A percentile compares a stretch with the other conserved stretches of the same genome.
These are phyloP conservation scores for Molothrus aeneus DNA, from an alignment of 2,797 vertebrate genomes.

Conservation along the genomic window DNA sequence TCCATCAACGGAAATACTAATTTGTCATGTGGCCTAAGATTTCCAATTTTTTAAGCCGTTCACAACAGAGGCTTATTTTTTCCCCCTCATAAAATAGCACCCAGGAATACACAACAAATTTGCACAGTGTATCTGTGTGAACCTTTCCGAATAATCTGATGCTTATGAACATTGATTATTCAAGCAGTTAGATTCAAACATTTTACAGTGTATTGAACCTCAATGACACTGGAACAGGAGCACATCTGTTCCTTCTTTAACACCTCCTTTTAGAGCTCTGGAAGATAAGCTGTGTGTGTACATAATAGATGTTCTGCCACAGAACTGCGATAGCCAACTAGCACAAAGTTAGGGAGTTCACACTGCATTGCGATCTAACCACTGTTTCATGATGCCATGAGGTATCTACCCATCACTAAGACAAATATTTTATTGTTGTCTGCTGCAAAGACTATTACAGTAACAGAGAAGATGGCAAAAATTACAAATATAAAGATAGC, in stretches of 20 bases:
- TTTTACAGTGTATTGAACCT: slow-evolving; percentile 18
- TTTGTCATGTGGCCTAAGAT: neutral
- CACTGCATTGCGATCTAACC: neutral
- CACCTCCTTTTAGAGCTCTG: neutral
- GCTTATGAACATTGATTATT: slow-evolving; percentile 25
- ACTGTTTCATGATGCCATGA: slow-evolving; percentile 31
- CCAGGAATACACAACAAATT: slow-evolving; percentile 26
- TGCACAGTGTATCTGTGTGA: neutral
- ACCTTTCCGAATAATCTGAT: neutral
- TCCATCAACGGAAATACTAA: neutral
- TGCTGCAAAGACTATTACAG: neutral
- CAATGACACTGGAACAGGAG: neutral
- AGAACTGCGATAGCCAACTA: neutral
- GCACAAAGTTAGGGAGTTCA: neutral
- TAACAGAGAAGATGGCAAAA: slow-evolving; percentile 45
- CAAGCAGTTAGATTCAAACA: slow-evolving; percentile 8
- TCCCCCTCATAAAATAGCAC: neutral
- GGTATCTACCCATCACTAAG: neutral
- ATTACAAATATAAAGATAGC: neutral
- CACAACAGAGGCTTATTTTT: neutral
- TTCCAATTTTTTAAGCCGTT: neutral
- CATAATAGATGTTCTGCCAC: neutral
- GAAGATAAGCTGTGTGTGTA: neutral
- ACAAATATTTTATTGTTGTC: neutral
- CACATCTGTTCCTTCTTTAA: neutral